A percentile compares a stretch with the other conserved stretches of the same genome.
These are phyloP conservation scores for Megathymus violae DNA, from an alignment of 1,140 invertebrate genomes.

Conservation along the genomic window DNA sequence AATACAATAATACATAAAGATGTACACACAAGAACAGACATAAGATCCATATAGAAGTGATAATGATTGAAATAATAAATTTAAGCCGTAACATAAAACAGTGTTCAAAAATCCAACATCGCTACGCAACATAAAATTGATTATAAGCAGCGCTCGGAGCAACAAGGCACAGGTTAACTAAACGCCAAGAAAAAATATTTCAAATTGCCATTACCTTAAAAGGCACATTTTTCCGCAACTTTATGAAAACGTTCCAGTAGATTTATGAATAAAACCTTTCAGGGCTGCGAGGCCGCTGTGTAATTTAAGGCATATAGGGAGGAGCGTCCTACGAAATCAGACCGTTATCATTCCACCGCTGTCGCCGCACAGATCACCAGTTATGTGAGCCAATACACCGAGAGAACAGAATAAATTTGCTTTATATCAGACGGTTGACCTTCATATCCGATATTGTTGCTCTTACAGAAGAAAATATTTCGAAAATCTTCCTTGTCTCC, in stretches of 20 bases:
- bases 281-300: slow-evolving; percentile 71
- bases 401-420: slow-evolving; percentile 81
- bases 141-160: slow-evolving; percentile 9
- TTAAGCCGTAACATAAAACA: too few species aligned
- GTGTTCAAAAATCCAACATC: background rate
- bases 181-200: slow-evolving; percentile 45
- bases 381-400: slow-evolving; percentile 79
- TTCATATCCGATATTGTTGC: slow-evolving; percentile 80
- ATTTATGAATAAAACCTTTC: slow-evolving; percentile 83
- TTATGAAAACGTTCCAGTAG: slow-evolving; percentile 79
- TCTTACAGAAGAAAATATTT: slow-evolving; percentile 74
- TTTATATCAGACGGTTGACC: slow-evolving; percentile 80
- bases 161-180: slow-evolving; percentile 26
- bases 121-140: slow-evolving; percentile 22
- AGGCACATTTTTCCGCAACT: slow-evolving; percentile 70
- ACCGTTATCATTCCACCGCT: slow-evolving; percentile 80
- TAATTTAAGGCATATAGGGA: slow-evolving; percentile 77
- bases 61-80: too few species aligned
- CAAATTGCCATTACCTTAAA: slow-evolving; percentile 62
- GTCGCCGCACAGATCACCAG: slow-evolving; percentile 77
- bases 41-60: too few species aligned
- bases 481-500: slow-evolving; percentile 54
- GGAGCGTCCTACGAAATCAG: slow-evolving; percentile 74
- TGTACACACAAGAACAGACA: too few species aligned
- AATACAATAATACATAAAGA: too few species aligned